Percentiles rank a stretch among this genome's conserved stretches.
Conservation (phyloP, 2,797 vertebrate species). For the Erithacus rubecula region DNA sequence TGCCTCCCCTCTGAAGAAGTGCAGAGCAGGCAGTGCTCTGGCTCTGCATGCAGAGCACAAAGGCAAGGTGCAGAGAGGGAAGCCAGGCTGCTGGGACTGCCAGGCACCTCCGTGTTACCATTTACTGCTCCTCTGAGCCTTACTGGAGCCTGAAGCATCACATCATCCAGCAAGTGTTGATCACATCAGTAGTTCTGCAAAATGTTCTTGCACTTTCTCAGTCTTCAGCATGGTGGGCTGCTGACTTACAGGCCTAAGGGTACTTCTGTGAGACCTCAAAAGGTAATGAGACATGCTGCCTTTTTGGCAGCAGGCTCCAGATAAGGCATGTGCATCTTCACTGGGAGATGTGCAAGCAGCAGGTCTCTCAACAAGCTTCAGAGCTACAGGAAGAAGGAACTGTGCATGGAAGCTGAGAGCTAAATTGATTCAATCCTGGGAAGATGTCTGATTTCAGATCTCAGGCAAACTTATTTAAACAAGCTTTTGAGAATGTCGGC, state of each 20-base stretch:
- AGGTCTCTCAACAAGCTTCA: neutral
- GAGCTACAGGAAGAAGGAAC: neutral
- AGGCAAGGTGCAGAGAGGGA: neutral
- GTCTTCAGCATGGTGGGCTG: neutral
- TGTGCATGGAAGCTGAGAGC: neutral
- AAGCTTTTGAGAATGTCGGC: neutral
- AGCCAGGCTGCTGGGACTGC: neutral
- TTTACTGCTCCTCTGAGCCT: neutral
- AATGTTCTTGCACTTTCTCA: constrained; percentile 10
- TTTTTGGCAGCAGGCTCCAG: neutral
- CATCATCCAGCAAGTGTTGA: neutral
- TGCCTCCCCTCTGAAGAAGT: neutral
- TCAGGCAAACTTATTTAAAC: neutral
- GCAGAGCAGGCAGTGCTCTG: rapidly evolving
- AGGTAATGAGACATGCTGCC: constrained; percentile 1
- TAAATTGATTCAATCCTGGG: neutral
- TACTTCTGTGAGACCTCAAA: neutral
- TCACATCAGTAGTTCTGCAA: neutral
- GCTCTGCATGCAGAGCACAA: neutral
- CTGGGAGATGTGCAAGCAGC: neutral
- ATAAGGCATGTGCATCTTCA: neutral
- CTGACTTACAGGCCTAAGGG: neutral
- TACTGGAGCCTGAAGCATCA: neutral
- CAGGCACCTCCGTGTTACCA: rapidly evolving
- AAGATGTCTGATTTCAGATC: neutral